phyloP scores from a whole-genome alignment of 2,888 invertebrate genomes.

The Acanthosepion pharaonis region DNA sequence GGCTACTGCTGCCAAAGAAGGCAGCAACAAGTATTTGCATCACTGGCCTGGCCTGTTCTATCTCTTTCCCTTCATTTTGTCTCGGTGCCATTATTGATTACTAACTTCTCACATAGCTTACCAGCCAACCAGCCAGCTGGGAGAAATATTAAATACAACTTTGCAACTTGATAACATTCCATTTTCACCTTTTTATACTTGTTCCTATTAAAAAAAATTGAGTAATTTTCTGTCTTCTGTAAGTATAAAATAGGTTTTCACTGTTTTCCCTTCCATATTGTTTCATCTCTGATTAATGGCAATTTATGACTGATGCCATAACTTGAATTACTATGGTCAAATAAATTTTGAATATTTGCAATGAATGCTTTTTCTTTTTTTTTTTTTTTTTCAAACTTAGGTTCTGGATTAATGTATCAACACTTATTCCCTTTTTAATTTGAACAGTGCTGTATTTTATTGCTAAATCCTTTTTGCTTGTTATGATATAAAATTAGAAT shows the following conservation, averaged over 20 bases:
- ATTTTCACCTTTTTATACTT: background rate
- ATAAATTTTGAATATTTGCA: background rate
- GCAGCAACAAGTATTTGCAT: slow-evolving; percentile 21
- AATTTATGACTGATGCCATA: background rate
- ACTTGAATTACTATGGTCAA: background rate
- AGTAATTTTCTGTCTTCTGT: background rate
- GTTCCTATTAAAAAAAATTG: background rate
- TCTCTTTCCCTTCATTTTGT: background rate
- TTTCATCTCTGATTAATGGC: background rate
- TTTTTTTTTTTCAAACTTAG: background rate
- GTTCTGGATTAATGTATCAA: background rate
- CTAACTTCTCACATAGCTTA: background rate
- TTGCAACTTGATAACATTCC: background rate
- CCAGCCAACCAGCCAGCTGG: background rate
- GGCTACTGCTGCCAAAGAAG: slow-evolving; percentile 33
- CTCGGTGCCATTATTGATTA: slow-evolving; percentile 4
- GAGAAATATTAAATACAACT: background rate
- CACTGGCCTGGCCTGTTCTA: background rate
- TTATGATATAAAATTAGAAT: no score
- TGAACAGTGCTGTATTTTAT: no score
- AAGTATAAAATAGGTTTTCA: slow-evolving; percentile 8
- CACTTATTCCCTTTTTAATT: background rate
- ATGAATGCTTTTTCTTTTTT: no score
- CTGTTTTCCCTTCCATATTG: background rate
- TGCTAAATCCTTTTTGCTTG: no score